Evolutionary conservation across 2,113 vertebrate genomes (phyloP).

Genomic region (Oreochromis aureus): DNA sequence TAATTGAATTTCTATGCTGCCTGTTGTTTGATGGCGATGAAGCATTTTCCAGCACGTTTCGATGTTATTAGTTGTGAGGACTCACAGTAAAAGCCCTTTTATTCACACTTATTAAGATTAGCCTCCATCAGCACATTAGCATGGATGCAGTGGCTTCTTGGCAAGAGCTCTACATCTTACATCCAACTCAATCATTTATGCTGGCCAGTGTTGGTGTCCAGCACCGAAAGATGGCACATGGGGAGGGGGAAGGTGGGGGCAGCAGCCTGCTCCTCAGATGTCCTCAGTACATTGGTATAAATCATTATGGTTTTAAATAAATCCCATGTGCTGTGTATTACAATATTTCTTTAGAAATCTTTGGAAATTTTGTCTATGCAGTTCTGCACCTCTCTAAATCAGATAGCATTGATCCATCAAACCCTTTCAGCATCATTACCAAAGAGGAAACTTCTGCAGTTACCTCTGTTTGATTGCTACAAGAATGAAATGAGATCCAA

Average conservation of each 20-base stretch:
- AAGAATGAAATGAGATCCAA: constrained; percentile 38
- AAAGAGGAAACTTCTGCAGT: neutral
- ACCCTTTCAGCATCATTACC: neutral
- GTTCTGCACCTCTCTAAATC: neutral
- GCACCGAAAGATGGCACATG: constrained; percentile 42
- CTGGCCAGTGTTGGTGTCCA: constrained; percentile 39
- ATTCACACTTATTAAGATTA: constrained; percentile 61
- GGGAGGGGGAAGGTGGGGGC: constrained; percentile 6
- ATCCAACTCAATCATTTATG: constrained; percentile 64
- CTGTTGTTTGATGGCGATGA: constrained; percentile 8
- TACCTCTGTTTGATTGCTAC: constrained; percentile 20
- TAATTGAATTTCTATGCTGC: constrained; percentile 18
- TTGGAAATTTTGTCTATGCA: neutral
- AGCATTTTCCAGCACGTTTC: constrained; percentile 9
- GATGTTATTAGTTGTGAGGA: constrained; percentile 28
- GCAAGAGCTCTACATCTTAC: constrained; percentile 38
- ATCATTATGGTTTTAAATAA: neutral
- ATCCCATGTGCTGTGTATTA: neutral
- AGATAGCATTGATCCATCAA: neutral
- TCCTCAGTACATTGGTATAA: constrained; percentile 22
- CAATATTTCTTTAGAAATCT: neutral
- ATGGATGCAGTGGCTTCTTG: constrained; percentile 44
- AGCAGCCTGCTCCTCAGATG: constrained; percentile 28
- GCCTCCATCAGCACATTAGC: constrained; percentile 47
- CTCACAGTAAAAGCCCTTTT: constrained; percentile 48